Evolutionary conservation across 2,888 invertebrate species (phyloP).

Genomic region (Anoncus sp.): DNA sequence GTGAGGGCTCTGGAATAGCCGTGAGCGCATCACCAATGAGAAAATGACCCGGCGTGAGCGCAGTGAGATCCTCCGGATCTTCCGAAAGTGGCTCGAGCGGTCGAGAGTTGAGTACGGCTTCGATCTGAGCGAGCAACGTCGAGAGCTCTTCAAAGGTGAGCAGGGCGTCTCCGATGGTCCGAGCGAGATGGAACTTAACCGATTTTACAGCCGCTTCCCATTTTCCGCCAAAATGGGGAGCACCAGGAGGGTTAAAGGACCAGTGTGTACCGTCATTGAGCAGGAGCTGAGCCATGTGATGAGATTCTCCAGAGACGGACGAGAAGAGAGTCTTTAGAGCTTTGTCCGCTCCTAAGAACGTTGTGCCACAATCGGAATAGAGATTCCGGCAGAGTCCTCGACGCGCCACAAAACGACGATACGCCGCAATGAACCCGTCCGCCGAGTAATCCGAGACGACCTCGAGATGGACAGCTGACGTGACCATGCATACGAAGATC

Average conservation of each 20-base stretch:
- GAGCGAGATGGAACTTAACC: slow-evolving; percentile 67
- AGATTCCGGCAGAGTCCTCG: neutral
- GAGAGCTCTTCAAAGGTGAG: slow-evolving; percentile 72
- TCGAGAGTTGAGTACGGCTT: slow-evolving; percentile 70
- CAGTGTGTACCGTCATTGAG: slow-evolving; percentile 61
- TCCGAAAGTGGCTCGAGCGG: slow-evolving; percentile 67
- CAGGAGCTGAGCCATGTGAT: neutral
- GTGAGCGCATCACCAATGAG: slow-evolving; percentile 65
- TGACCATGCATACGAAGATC: neutral
- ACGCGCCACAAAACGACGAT: neutral
- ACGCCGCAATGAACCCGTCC: neutral
- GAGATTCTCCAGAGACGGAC: neutral
- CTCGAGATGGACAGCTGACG: neutral
- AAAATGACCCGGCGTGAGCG: slow-evolving; percentile 74
- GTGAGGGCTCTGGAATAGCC: slow-evolving; percentile 61
- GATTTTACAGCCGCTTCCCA: slow-evolving; percentile 73
- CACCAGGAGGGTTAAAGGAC: slow-evolving; percentile 70
- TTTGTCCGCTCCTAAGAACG: slow-evolving; percentile 13
- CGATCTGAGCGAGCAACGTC: slow-evolving; percentile 68
- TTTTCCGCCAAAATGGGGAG: slow-evolving; percentile 72
- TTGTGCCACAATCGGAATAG: neutral
- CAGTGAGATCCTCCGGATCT: slow-evolving; percentile 62
- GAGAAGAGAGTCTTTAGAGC: slow-evolving; percentile 23
- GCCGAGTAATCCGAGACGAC: neutral
- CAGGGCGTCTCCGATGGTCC: slow-evolving; percentile 57